These are phyloP conservation scores for Cistogaster globosa DNA, from an alignment of 2,888 invertebrate species.

Conservation along the genomic window DNA sequence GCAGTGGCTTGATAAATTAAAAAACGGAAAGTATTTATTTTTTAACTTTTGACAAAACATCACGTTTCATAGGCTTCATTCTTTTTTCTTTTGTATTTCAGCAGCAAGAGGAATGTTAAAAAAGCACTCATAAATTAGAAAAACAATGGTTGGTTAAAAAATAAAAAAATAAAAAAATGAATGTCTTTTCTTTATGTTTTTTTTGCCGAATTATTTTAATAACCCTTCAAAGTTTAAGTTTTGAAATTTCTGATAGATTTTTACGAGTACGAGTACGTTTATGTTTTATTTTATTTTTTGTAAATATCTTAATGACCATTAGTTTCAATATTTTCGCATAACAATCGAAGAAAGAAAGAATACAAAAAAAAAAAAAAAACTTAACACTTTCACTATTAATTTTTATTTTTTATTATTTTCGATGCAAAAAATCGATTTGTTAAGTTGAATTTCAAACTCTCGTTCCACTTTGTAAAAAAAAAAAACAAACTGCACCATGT, in stretches of 20 bases:
- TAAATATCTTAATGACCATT: slow-evolving; percentile 14
- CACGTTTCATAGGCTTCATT: slow-evolving; percentile 28
- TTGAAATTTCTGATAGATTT: slow-evolving; percentile 8
- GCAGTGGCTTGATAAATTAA: slow-evolving; percentile 1
- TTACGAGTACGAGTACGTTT: too few relatives aligned
- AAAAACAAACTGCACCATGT: slow-evolving; percentile 12
- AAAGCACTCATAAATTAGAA: slow-evolving; percentile 10
- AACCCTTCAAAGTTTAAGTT: slow-evolving; percentile 15
- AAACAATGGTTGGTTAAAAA: slow-evolving; percentile 30
- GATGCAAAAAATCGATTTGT: slow-evolving; percentile 28
- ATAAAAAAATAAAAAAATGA: slow-evolving; percentile 3
- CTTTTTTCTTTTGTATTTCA: background rate
- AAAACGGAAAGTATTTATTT: background rate
- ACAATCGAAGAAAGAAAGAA: slow-evolving; percentile 50
- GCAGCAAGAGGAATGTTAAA: background rate
- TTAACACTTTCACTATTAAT: slow-evolving; percentile 65
- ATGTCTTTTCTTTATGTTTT: background rate
- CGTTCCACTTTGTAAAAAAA: slow-evolving; percentile 14
- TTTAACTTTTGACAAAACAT: background rate
- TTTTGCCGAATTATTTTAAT: background rate
- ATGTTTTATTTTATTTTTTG: background rate
- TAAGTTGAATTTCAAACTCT: slow-evolving; percentile 34
- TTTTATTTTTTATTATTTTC: background rate
- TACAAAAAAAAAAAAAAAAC: too few relatives aligned
- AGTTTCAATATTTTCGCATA: slow-evolving; percentile 54